Conservation (phyloP, 2,113 vertebrate genomes). For the Sarotherodon lohbergeri region DNA sequence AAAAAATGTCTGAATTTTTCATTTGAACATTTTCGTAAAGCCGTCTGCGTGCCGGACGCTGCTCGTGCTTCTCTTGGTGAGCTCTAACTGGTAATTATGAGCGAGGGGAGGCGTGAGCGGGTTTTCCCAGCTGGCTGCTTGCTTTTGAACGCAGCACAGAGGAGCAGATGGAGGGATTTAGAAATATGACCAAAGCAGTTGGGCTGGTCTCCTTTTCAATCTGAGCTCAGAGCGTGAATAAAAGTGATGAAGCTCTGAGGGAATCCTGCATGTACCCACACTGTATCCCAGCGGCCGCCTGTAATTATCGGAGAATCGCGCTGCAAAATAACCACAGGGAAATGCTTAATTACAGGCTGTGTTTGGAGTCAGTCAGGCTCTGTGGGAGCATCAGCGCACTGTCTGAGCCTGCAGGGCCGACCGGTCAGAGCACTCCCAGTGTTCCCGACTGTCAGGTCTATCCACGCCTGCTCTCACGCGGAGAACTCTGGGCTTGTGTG, state of each 20-base stretch:
- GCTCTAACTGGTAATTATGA: background rate
- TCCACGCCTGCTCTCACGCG: background rate
- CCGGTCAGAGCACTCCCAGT: background rate
- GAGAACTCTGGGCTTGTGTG: background rate
- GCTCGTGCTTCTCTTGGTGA: background rate
- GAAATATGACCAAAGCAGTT: background rate
- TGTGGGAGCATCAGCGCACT: background rate
- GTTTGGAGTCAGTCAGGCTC: background rate
- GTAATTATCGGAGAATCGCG: background rate
- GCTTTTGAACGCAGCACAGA: background rate
- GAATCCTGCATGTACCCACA: background rate
- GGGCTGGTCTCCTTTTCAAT: background rate
- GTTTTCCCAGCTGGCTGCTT: background rate
- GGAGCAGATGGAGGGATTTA: background rate
- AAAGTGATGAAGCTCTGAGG: fast-evolving
- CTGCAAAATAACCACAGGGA: background rate
- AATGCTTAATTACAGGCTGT: background rate
- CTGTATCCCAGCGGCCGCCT: background rate
- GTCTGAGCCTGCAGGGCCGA: background rate
- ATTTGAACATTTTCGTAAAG: background rate
- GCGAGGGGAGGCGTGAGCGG: background rate
- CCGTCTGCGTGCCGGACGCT: background rate
- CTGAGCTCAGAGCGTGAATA: background rate
- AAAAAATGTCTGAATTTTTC: background rate
- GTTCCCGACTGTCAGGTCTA: background rate